Conservation (phyloP, 1,140 invertebrate genomes). For the Fopius arisanus region DNA sequence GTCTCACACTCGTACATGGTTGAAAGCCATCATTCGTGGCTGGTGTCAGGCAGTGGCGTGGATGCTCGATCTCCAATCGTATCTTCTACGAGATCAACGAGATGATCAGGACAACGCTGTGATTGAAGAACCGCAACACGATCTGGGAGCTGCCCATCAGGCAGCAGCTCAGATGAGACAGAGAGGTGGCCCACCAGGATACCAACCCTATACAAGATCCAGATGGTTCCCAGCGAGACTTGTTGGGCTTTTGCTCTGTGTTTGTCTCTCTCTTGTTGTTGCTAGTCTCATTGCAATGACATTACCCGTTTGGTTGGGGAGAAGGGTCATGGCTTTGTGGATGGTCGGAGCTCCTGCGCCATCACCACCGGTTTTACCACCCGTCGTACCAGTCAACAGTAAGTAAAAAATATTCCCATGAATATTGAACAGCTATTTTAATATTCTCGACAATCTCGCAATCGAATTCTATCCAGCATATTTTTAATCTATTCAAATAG, state of each 20-base stretch:
- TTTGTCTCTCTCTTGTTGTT: conserved; percentile 85
- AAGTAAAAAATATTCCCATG: conserved; percentile 32
- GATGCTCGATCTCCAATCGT: conserved; percentile 86
- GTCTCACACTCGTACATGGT: conserved; percentile 91
- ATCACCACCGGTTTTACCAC: conserved; percentile 55
- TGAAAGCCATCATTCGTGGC: conserved; percentile 84
- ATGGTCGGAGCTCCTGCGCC: conserved; percentile 68
- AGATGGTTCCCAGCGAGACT: conserved; percentile 83
- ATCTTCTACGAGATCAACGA: conserved; percentile 78
- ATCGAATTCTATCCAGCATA: too few relatives aligned
- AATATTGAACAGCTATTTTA: neutral
- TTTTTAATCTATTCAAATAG: too few relatives aligned
- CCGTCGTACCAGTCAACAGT: conserved; percentile 48
- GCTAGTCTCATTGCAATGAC: conserved; percentile 85
- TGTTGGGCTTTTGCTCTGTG: conserved; percentile 77
- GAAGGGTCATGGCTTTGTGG: conserved; percentile 88
- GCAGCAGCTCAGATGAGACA: conserved; percentile 71
- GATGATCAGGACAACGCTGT: conserved; percentile 60
- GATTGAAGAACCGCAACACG: conserved; percentile 63
- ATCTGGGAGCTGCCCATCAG: conserved; percentile 83
- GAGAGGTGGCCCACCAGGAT: conserved; percentile 79
- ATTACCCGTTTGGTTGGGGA: conserved; percentile 89
- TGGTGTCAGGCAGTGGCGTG: conserved; percentile 92
- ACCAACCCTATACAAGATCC: conserved; percentile 88
- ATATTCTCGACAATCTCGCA: neutral